Conservation (phyloP, 2,113 vertebrate genomes). For the Desmodus rotundus region DNA sequence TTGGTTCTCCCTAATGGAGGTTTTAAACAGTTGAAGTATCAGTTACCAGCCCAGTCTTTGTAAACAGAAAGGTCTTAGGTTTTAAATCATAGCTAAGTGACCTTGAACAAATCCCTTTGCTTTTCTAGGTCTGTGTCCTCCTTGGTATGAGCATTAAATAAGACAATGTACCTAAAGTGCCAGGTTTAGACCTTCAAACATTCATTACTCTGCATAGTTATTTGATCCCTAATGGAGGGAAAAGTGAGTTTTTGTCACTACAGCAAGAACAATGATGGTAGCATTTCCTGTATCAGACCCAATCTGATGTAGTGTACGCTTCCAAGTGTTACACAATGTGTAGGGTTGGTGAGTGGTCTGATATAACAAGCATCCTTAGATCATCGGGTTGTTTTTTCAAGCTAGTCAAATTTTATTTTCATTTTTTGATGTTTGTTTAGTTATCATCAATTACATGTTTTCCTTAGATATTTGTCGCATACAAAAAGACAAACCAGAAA, state of each 20-base stretch:
- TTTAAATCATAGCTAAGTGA: background rate
- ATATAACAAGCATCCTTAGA: background rate
- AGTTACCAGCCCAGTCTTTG: background rate
- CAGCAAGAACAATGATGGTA: background rate
- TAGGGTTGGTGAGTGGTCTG: background rate
- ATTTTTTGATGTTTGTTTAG: background rate
- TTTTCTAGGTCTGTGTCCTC: background rate
- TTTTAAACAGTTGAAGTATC: background rate
- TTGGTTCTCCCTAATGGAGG: background rate
- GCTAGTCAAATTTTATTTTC: too few relatives aligned
- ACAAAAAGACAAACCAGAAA: background rate
- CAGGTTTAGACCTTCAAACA: background rate
- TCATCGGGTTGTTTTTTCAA: background rate
- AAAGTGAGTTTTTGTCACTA: background rate
- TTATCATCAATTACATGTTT: background rate
- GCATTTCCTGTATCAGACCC: background rate
- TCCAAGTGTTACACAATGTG: background rate
- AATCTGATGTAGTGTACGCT: background rate
- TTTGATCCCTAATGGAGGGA: background rate
- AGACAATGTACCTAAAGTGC: background rate
- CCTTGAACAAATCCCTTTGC: background rate
- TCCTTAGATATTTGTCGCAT: background rate
- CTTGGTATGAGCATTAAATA: background rate
- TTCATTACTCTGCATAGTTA: background rate
- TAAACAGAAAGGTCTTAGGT: background rate